phyloP scores from a whole-genome alignment of 2,113 vertebrate genomes.

The Hemiscyllium ocellatum region DNA sequence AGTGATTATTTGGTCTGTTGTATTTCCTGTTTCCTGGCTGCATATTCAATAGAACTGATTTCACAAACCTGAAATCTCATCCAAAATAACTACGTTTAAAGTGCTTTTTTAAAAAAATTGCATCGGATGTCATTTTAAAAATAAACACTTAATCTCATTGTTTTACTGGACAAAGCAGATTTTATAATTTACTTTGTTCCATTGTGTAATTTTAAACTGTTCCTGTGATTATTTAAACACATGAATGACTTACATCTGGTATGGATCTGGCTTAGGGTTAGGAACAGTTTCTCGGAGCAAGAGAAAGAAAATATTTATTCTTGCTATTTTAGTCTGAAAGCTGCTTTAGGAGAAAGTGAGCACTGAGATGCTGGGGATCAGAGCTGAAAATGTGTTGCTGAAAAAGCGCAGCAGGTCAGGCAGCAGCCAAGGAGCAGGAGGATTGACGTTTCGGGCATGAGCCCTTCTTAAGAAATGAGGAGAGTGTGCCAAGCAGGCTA shows the following conservation, averaged over 20 bases:
- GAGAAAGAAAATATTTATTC: background rate
- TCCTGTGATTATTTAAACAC: background rate
- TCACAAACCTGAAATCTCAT: background rate
- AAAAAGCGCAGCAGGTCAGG: no score
- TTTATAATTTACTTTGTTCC: background rate
- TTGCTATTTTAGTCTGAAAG: background rate
- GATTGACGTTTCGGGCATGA: no score
- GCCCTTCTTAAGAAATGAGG: no score
- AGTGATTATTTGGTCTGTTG: background rate
- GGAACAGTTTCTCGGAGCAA: no score
- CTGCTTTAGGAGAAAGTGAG: no score
- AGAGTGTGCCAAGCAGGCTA: no score
- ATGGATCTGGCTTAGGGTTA: background rate
- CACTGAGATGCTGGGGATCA: no score
- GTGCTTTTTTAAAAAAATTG: background rate
- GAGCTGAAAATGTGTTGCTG: no score
- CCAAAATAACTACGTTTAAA: background rate
- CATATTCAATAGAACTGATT: background rate
- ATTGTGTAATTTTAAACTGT: background rate
- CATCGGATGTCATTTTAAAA: background rate
- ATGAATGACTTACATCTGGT: background rate
- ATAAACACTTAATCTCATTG: background rate
- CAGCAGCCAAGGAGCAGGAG: no score
- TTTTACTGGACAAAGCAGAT: background rate
- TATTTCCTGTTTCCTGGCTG: constrained; percentile 10